Percentiles rank a stretch among this genome's conserved stretches.
Evolutionary conservation across 1,140 invertebrate species (phyloP).

Genomic region (Hermatobates lingyangjiaoensis): DNA sequence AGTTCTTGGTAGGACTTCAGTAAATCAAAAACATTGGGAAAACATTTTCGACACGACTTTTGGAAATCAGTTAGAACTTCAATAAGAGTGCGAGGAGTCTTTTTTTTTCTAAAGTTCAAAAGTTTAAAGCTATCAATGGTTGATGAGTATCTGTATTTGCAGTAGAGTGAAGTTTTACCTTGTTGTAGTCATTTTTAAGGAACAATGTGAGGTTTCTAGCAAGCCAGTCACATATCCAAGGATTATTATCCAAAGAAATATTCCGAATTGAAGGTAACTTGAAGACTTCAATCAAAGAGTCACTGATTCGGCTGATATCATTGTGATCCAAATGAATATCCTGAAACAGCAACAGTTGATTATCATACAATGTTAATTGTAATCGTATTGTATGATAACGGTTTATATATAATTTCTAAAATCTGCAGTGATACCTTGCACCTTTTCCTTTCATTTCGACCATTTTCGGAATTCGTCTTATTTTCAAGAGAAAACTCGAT

Average conservation of each 20-base stretch:
- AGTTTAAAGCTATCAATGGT: not conserved
- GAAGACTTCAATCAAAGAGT: slow-evolving; percentile 23
- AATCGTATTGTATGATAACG: not conserved
- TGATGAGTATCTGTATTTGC: not conserved
- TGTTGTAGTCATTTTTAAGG: slow-evolving; percentile 27
- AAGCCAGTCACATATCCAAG: slow-evolving; percentile 41
- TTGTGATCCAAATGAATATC: slow-evolving; percentile 35
- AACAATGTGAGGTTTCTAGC: slow-evolving; percentile 31
- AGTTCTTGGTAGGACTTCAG: too few relatives aligned
- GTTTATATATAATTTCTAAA: too few relatives aligned
- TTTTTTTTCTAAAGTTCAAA: too few relatives aligned
- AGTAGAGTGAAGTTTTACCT: slow-evolving; percentile 16
- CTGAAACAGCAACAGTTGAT: slow-evolving; percentile 26
- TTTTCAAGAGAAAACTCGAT: too few relatives aligned
- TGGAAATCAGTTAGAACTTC: too few relatives aligned
- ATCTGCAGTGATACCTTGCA: too few relatives aligned
- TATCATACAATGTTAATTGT: not conserved
- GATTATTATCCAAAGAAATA: slow-evolving; percentile 36
- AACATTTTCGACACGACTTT: too few relatives aligned
- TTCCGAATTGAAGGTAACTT: slow-evolving; percentile 20
- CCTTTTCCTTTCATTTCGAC: too few relatives aligned
- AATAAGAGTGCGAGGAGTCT: too few relatives aligned
- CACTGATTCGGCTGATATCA: slow-evolving; percentile 24
- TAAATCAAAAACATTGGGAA: too few relatives aligned
- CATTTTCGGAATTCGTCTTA: too few relatives aligned